Conservation (phyloP, 2,113 vertebrate genomes). For the Phalacrocorax brasilianus region DNA sequence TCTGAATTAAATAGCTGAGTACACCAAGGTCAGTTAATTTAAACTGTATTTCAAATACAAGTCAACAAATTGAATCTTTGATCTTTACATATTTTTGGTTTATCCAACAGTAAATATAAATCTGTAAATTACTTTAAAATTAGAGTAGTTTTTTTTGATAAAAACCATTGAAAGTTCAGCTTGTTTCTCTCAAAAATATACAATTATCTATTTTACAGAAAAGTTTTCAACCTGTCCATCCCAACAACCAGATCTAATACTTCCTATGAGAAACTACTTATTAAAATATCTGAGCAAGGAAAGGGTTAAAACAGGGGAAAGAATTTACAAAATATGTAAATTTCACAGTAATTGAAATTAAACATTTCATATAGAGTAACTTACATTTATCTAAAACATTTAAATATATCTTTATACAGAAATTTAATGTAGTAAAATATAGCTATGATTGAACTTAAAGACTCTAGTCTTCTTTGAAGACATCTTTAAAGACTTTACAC, state of each 20-base stretch:
- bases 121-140: constrained; percentile 73
- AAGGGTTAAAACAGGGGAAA: constrained; percentile 59
- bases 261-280: constrained; percentile 63
- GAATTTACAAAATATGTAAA: constrained; percentile 70
- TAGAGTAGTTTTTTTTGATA: constrained; percentile 60
- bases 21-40: background rate
- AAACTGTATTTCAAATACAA: constrained; percentile 45
- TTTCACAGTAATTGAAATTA: constrained; percentile 87
- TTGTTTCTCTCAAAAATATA: constrained; percentile 79
- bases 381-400: constrained; percentile 80
- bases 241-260: constrained; percentile 62
- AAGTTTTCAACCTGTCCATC: constrained; percentile 62
- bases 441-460: constrained; percentile 86
- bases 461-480: constrained; percentile 88
- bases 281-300: constrained; percentile 64
- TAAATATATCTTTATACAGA: constrained; percentile 85
- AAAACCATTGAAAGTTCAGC: constrained; percentile 72
- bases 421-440: constrained; percentile 87
- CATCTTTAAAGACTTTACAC: constrained; percentile 82
- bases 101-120: constrained; percentile 67
- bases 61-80: constrained; percentile 31
- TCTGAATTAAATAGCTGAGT: constrained; percentile 29
- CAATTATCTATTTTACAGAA: constrained; percentile 76
- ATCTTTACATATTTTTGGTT: constrained; percentile 66
- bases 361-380: constrained; percentile 78